Evolutionary conservation across 1,140 invertebrate genomes (phyloP).

Genomic region (Mactra quadrangularis): DNA sequence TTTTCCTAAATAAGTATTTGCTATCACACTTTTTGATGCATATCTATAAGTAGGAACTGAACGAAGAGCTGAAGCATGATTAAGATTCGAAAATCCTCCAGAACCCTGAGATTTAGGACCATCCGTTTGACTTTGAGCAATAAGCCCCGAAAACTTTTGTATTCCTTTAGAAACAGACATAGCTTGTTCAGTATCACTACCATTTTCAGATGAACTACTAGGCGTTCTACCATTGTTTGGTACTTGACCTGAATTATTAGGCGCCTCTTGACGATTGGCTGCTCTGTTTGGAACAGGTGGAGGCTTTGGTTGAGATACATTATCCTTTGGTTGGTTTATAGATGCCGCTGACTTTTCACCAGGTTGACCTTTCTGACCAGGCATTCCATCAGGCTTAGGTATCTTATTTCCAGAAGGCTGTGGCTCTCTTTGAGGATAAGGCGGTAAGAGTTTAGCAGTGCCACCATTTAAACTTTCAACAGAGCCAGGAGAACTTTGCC

Average conservation of each 20-base stretch:
- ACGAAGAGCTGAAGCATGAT: slow-evolving; percentile 52
- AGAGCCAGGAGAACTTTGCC: slow-evolving; percentile 81
- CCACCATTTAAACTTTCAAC: slow-evolving; percentile 74
- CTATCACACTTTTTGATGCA: slow-evolving; percentile 82
- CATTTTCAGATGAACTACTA: slow-evolving; percentile 40
- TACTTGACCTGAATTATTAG: not conserved
- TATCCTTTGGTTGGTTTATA: not conserved
- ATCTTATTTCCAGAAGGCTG: slow-evolving; percentile 1
- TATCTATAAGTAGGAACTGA: slow-evolving; percentile 76
- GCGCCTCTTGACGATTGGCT: slow-evolving; percentile 10
- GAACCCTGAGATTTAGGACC: slow-evolving; percentile 21
- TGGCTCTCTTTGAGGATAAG: slow-evolving; percentile 36
- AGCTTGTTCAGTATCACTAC: slow-evolving; percentile 54
- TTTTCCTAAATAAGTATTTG: slow-evolving; percentile 82
- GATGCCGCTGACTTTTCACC: not conserved
- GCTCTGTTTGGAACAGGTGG: slow-evolving; percentile 47
- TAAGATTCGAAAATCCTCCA: slow-evolving; percentile 59
- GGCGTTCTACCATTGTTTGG: not conserved
- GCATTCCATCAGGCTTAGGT: not conserved
- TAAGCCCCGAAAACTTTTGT: slow-evolving; percentile 54
- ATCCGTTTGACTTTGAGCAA: slow-evolving; percentile 43
- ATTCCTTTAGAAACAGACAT: slow-evolving; percentile 60
- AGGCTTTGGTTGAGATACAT: slow-evolving; percentile 26
- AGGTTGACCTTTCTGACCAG: not conserved
- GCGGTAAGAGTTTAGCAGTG: slow-evolving; percentile 31